phyloP scores from a whole-genome alignment of 1,140 invertebrate genomes.

The Hydropsyche tenuis region DNA sequence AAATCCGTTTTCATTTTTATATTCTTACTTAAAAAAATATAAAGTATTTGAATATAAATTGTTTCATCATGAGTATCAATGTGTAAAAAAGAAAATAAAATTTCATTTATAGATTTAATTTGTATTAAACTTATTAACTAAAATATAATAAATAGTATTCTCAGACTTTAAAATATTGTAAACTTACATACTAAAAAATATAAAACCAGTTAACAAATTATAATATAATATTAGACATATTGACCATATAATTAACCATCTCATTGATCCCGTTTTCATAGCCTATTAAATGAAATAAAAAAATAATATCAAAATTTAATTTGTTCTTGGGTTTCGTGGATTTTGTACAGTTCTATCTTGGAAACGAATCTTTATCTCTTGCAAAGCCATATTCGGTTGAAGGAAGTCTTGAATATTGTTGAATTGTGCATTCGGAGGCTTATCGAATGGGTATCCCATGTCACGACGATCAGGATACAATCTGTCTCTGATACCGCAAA shows the following conservation, averaged over 20 bases:
- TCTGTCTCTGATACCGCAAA: slow-evolving; percentile 71
- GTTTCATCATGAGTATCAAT: too few relatives aligned
- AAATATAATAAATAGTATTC: neutral
- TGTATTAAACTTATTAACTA: neutral
- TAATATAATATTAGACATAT: neutral
- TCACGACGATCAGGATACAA: slow-evolving; percentile 69
- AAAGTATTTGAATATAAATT: too few relatives aligned
- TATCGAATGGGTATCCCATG: slow-evolving; percentile 76
- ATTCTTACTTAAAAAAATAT: too few relatives aligned
- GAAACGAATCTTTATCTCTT: slow-evolving; percentile 64
- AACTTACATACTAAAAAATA: neutral
- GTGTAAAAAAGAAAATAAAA: neutral
- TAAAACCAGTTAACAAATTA: slow-evolving; percentile 3
- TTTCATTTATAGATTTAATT: neutral
- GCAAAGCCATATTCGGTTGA: slow-evolving; percentile 67
- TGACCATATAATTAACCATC: neutral
- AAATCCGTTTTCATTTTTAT: too few relatives aligned
- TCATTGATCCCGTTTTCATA: neutral
- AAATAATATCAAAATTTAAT: neutral
- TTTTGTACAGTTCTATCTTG: slow-evolving; percentile 57
- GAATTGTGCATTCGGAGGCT: slow-evolving; percentile 60
- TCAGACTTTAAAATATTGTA: neutral
- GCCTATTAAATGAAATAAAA: too few relatives aligned
- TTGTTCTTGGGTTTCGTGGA: slow-evolving; percentile 53
- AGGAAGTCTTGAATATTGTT: slow-evolving; percentile 65